Evolutionary conservation across 2,797 vertebrate genomes (phyloP).

Genomic region (Peromyscus attwateri): DNA sequence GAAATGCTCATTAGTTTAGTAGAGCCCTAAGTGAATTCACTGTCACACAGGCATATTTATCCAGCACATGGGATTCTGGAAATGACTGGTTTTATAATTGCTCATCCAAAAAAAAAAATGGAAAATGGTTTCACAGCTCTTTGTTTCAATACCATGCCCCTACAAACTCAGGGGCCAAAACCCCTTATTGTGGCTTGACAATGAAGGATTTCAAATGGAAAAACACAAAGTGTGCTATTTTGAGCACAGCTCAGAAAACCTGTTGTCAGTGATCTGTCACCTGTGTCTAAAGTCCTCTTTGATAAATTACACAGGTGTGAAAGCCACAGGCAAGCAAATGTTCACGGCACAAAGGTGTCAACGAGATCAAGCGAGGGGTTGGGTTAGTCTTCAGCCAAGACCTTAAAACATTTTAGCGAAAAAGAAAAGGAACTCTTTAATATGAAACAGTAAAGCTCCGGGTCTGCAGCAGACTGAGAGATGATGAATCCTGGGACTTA

Average conservation of each 20-base stretch:
- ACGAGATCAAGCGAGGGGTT: background rate
- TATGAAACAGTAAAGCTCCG: background rate
- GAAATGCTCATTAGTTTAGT: slow-evolving; percentile 1
- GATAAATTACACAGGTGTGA: slow-evolving; percentile 73
- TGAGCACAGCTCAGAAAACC: slow-evolving; percentile 64
- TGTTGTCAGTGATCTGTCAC: slow-evolving; percentile 58
- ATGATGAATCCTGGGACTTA: background rate
- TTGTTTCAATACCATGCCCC: background rate
- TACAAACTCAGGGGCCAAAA: slow-evolving; percentile 52
- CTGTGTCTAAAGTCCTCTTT: slow-evolving; percentile 71
- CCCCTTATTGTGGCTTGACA: slow-evolving; percentile 53
- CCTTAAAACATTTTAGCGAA: background rate
- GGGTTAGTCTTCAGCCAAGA: background rate
- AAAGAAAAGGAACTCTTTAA: background rate
- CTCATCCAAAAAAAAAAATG: background rate
- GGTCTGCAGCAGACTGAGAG: background rate
- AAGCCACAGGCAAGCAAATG: slow-evolving; percentile 72
- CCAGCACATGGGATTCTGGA: slow-evolving; percentile 45
- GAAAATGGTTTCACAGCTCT: slow-evolving; percentile 58
- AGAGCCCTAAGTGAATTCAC: slow-evolving; percentile 19
- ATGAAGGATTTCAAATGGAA: slow-evolving; percentile 72
- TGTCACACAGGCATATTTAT: slow-evolving; percentile 39
- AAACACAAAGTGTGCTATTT: slow-evolving; percentile 79
- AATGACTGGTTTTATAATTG: slow-evolving; percentile 73
- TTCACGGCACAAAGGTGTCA: slow-evolving; percentile 62